Evolutionary conservation across 2,797 vertebrate species (phyloP).

Genomic region (Sebastes paucispinis): DNA sequence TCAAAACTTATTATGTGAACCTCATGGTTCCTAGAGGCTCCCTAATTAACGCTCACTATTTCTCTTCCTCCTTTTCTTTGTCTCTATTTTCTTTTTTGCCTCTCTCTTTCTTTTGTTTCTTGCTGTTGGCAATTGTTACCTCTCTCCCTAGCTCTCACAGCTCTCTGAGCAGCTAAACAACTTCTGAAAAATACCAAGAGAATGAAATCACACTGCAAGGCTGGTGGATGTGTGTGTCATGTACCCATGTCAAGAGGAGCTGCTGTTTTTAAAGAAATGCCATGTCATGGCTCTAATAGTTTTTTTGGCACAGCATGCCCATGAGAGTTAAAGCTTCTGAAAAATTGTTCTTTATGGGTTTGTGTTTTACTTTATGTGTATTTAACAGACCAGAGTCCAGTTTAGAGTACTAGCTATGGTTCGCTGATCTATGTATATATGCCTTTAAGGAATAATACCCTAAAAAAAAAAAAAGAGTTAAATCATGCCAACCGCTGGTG

Average conservation of each 20-base stretch:
- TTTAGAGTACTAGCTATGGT: not conserved
- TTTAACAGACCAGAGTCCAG: not conserved
- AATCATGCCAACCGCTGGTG: not conserved
- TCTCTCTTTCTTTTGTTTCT: constrained; percentile 10
- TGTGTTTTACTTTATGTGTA: not conserved
- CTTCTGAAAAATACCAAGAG: constrained; percentile 30
- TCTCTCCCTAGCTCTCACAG: constrained; percentile 15
- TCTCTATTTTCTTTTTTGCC: constrained; percentile 5
- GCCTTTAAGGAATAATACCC: not conserved
- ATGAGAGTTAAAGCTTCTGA: not conserved
- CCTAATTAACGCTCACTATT: constrained; percentile 45
- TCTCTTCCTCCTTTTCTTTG: constrained; percentile 6
- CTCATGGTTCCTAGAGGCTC: constrained; percentile 18
- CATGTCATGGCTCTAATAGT: not conserved
- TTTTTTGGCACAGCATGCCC: not conserved
- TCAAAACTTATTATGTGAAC: constrained; percentile 28
- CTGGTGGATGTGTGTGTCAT: constrained; percentile 23
- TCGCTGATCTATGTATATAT: not conserved
- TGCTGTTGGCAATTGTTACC: constrained; percentile 29
- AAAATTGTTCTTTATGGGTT: not conserved
- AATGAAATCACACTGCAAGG: constrained; percentile 22
- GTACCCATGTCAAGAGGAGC: constrained; percentile 10
- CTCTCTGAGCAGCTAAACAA: constrained; percentile 35
- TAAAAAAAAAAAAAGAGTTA: not conserved
- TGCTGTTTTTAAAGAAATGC: constrained; percentile 13